Evolutionary conservation across 2,888 invertebrate species (phyloP), one percentile per base, ranked within the genome.

Genomic region (Germaria angustata): DNA sequence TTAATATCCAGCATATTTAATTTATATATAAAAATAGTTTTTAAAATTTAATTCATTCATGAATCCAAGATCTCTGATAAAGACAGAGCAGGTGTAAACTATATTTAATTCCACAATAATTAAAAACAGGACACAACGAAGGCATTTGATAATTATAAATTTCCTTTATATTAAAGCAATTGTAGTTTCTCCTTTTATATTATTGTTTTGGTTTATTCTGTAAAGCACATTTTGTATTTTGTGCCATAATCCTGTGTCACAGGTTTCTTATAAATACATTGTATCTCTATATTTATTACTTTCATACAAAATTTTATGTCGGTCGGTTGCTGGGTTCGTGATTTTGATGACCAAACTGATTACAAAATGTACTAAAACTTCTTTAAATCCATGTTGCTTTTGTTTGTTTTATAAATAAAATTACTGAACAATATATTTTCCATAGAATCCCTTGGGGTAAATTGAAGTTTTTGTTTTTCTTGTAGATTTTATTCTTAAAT

Each of bases 281-380:
- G 2, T 61, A 53, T 53, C 36, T 63, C 49, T 36, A 53, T 73
- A 80, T 75, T 80, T 76, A 76, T 81, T 66, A 51, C 76, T 66
- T 59, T 51, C 53, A 71, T 51, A 59, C 34, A 55, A 59, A 28
- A 22, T 17, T 75, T 55, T 13, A 13, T 17, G 46, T 72, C 44
- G 15, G 39, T 68, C 39, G 32, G 51, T 41, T 76, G 76, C 15
- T 55, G 44, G n/a, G 72, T 77, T 81, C 81, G 81, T 81, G 77
- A 81, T 77, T 72, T 71, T 77, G 77, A 81, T 81, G 66, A 24
- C 63, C 65, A 63, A 63, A 69, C 69, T 80, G 80, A 80, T 80
- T 76, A 69, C 15, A 32, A 39, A 63, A 28, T 41, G 24, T 51
- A 53, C 36, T 34, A 36, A 13, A 65, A 65, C 22, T 72, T 72